Evolutionary conservation across 30 jellyfish, hydroid and myxozoan species (phyloP).

Genomic region (Aurelia sp.): DNA sequence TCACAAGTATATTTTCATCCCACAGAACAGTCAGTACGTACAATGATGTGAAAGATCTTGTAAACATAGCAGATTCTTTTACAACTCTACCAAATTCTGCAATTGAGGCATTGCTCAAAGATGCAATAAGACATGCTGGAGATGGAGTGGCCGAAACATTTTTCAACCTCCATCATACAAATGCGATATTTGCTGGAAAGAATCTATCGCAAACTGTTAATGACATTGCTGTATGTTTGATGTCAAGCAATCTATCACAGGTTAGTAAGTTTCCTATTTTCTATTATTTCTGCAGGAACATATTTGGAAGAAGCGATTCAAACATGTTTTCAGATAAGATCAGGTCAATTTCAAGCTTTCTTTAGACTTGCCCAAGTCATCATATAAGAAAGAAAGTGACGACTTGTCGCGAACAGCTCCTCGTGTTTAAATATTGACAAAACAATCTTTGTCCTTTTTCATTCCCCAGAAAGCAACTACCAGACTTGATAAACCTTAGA

Average conservation of each 20-base stretch:
- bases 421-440: no score
- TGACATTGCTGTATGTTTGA: conserved; percentile 20
- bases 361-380: no score
- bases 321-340: no score
- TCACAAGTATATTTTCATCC: no score
- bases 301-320: no score
- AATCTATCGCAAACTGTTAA: conserved; percentile 19
- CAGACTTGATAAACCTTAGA: no score
- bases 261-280: conserved; percentile 9
- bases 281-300: not conserved
- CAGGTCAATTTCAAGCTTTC: no score
- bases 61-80: conserved; percentile 54
- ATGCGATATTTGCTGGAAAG: conserved; percentile 18
- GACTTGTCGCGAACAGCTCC: no score
- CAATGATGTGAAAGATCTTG: conserved; percentile 33
- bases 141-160: conserved; percentile 52
- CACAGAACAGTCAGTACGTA: conserved; percentile 1
- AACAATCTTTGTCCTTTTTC: no score
- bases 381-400: no score
- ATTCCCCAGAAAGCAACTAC: no score
- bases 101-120: conserved; percentile 11
- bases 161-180: conserved; percentile 24
- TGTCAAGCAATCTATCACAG: conserved; percentile 21
- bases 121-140: conserved; percentile 43
- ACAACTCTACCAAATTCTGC: conserved; percentile 10